Evolutionary conservation across 2,888 invertebrate genomes (phyloP).

Genomic region (Drosophila seclusa): DNA sequence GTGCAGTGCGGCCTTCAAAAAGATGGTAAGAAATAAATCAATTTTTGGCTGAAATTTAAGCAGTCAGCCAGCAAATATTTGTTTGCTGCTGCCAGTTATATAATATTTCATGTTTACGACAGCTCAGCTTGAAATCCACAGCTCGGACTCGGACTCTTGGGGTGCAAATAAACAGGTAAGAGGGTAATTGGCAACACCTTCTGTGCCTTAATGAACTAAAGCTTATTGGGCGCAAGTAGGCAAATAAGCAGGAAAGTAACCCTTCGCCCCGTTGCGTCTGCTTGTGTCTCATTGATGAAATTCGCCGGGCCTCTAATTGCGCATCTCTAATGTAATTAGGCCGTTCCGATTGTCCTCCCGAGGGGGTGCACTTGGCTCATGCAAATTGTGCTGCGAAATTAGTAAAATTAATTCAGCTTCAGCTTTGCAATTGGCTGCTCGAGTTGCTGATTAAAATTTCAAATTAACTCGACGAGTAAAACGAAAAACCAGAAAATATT

Average conservation of each 20-base stretch:
- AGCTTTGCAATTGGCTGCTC: constrained; percentile 51
- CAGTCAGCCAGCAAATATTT: constrained; percentile 18
- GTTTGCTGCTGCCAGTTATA: constrained; percentile 7
- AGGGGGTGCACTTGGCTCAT: constrained; percentile 28
- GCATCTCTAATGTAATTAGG: constrained; percentile 77
- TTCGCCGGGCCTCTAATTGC: constrained; percentile 50
- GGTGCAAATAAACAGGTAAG: constrained; percentile 25
- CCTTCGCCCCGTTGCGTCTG: constrained; percentile 20
- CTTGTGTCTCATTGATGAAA: constrained; percentile 8
- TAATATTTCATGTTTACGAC: constrained; percentile 57
- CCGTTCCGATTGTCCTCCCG: constrained; percentile 15
- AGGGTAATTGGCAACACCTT: constrained; percentile 58
- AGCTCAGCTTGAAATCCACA: constrained; percentile 25
- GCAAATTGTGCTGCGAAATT: constrained; percentile 71
- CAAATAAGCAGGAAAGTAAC: constrained; percentile 4
- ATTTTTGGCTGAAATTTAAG: constrained; percentile 3
- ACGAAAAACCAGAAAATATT: background rate
- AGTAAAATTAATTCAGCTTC: constrained; percentile 67
- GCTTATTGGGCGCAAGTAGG: constrained; percentile 10
- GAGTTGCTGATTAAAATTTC: constrained; percentile 59
- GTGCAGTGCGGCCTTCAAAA: background rate
- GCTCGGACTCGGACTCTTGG: constrained; percentile 8
- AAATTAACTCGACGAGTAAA: constrained; percentile 17
- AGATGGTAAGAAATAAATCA: constrained; percentile 46
- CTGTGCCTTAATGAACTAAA: constrained; percentile 54